A percentile compares a stretch with the other conserved stretches of the same genome.
Evolutionary conservation across 2,113 vertebrate species (phyloP).

Genomic region (Nothoprocta pentlandii): DNA sequence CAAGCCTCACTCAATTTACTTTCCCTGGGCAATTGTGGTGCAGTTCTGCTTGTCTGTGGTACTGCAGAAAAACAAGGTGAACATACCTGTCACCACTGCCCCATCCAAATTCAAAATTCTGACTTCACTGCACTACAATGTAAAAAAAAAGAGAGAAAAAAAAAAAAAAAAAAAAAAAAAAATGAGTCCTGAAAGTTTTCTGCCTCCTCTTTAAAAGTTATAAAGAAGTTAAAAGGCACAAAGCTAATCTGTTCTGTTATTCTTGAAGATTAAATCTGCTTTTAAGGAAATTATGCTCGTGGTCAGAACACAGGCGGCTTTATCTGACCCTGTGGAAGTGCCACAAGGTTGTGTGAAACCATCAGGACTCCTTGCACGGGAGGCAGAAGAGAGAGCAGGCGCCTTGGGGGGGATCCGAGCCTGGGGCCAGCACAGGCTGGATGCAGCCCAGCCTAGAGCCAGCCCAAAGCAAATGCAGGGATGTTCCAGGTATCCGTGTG

Average conservation of each 20-base stretch:
- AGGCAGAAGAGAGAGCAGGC: not conserved
- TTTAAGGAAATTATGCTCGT: not conserved
- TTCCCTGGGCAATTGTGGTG: not conserved
- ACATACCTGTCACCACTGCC: not conserved
- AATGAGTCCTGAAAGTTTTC: not conserved
- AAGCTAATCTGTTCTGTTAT: not conserved
- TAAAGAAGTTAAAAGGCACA: not conserved
- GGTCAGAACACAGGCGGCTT: not conserved
- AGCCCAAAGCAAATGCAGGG: not conserved
- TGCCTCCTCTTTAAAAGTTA: not conserved
- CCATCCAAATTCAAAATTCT: not conserved
- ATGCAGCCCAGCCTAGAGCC: accelerated
- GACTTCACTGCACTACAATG: not conserved
- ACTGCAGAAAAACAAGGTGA: not conserved
- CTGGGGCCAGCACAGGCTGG: accelerated
- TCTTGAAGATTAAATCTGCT: not conserved
- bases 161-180: not conserved
- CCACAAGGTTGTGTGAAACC: not conserved
- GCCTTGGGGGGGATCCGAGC: not conserved
- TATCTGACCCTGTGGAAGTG: accelerated
- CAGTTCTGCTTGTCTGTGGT: not conserved
- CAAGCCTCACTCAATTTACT: not conserved
- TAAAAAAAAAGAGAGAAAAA: not conserved
- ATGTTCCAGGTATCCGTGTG: not conserved
- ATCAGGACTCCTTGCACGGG: not conserved